phyloP scores from a whole-genome alignment of 2,113 vertebrate genomes.

The Neoarius graeffei region DNA sequence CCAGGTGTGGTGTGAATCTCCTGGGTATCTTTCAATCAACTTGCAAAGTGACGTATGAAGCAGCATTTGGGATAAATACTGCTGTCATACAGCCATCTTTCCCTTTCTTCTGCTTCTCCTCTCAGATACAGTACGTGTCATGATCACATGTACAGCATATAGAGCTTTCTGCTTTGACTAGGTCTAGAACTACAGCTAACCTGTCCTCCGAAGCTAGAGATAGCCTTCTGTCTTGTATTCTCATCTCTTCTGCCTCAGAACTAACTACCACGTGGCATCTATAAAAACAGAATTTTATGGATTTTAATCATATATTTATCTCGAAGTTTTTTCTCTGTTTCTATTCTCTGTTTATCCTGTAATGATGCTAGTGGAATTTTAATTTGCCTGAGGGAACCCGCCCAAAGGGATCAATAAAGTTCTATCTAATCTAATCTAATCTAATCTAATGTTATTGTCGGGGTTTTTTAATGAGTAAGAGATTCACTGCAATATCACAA shows the following conservation, averaged over 20 bases:
- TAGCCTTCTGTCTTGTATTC: not conserved
- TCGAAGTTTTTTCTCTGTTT: no score
- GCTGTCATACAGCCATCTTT: not conserved
- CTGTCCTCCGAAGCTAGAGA: not conserved
- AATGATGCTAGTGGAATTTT: no score
- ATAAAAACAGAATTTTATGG: no score
- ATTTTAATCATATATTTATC: no score
- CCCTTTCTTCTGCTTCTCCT: not conserved
- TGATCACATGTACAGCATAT: not conserved
- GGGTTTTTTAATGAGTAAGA: no score
- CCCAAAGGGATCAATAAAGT: no score
- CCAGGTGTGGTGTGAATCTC: not conserved
- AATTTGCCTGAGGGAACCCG: no score
- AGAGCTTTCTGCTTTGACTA: not conserved
- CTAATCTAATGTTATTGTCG: no score
- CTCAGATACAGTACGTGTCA: not conserved
- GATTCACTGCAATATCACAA: no score
- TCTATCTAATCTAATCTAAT: no score
- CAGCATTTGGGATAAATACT: not conserved
- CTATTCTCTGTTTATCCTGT: no score
- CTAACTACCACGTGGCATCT: no score
- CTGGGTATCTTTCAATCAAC: not conserved
- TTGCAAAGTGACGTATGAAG: not conserved
- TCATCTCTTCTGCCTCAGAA: not conserved
- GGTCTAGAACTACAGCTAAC: not conserved